Evolutionary conservation across 2,113 vertebrate species (phyloP).

Genomic region (Barnardius zonarius): DNA sequence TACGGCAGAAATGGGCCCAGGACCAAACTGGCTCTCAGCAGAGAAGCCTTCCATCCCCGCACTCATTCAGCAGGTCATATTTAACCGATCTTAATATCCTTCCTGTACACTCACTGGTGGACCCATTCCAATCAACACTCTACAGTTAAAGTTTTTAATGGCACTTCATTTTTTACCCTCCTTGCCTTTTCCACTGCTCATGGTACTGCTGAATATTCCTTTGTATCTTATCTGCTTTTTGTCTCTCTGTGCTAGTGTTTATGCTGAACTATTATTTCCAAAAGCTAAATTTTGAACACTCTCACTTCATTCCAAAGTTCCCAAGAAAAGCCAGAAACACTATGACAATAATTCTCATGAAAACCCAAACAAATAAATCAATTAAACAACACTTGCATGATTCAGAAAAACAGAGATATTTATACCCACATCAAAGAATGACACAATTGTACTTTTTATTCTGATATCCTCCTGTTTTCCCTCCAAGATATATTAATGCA

Average conservation of each 20-base stretch:
- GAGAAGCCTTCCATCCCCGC: background rate
- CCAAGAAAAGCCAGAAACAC: background rate
- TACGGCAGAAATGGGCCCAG: conserved; percentile 1
- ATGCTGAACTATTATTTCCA: background rate
- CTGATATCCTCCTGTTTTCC: background rate
- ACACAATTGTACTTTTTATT: background rate
- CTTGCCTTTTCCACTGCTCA: background rate
- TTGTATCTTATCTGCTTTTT: background rate
- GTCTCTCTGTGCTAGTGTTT: background rate
- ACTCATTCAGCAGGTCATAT: background rate
- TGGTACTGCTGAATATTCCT: background rate
- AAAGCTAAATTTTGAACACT: background rate
- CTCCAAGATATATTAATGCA: background rate
- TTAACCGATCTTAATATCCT: background rate
- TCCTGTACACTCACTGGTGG: background rate
- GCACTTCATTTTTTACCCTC: background rate
- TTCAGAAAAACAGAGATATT: background rate
- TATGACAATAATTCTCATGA: background rate
- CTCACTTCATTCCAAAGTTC: background rate
- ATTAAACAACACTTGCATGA: background rate
- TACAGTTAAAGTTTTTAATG: background rate
- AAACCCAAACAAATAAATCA: conserved; percentile 27
- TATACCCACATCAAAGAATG: background rate
- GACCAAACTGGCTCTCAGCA: conserved; percentile 13
- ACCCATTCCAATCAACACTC: background rate